Percentiles rank a stretch among this genome's conserved stretches.
These are phyloP conservation scores for Rhinolophus ferrumequinum DNA, from an alignment of 2,113 vertebrate species.

Conservation along the genomic window DNA sequence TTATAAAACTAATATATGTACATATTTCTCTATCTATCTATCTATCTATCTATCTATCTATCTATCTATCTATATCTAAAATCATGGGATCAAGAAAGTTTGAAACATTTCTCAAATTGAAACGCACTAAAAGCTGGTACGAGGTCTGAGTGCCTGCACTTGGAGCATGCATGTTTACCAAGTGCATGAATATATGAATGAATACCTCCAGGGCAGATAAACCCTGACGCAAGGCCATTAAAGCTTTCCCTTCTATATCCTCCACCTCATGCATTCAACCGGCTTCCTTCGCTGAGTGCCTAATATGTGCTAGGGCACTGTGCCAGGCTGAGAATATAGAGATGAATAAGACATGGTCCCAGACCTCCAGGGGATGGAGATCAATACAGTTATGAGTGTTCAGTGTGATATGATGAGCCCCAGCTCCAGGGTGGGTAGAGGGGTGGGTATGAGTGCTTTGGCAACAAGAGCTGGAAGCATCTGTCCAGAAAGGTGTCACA, in stretches of 20 bases:
- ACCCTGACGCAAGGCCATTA: not conserved
- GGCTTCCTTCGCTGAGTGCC: slow-evolving; percentile 32
- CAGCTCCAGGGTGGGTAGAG: not conserved
- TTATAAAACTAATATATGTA: not conserved
- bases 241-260: not conserved
- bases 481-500: not conserved
- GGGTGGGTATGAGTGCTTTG: not conserved
- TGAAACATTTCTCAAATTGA: not conserved
- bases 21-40: too few relatives aligned
- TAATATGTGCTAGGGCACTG: not conserved
- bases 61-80: too few relatives aligned
- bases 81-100: not conserved
- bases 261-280: not conserved
- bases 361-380: not conserved
- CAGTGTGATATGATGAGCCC: not conserved
- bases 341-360: slow-evolving; percentile 51
- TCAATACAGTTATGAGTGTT: slow-evolving; percentile 13
- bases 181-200: not conserved
- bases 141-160: not conserved
- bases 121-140: not conserved
- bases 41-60: too few relatives aligned
- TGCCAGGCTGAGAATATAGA: slow-evolving; percentile 41
- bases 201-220: not conserved
- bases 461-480: not conserved
- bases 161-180: not conserved